These are phyloP conservation scores for Grus americana DNA, from an alignment of 2,113 vertebrate species.

Conservation along the genomic window DNA sequence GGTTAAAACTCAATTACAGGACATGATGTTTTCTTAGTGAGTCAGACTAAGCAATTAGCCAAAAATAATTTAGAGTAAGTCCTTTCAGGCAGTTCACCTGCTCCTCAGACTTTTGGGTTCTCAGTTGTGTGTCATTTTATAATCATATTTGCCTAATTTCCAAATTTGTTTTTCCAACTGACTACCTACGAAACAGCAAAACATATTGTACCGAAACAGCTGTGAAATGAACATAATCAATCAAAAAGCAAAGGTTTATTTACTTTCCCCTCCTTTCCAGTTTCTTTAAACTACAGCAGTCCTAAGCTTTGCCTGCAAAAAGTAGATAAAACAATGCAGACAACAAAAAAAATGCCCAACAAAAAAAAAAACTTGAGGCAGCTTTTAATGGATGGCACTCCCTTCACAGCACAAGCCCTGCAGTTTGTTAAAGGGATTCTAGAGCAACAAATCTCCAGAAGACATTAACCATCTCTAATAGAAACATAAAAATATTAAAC, in stretches of 20 bases:
- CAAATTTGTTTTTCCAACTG: slow-evolving; percentile 19
- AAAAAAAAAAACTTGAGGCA: background rate
- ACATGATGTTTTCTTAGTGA: background rate
- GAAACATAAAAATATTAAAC: background rate
- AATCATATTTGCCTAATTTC: slow-evolving; percentile 27
- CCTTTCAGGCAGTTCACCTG: slow-evolving; percentile 34
- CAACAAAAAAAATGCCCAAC: background rate
- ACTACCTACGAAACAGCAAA: slow-evolving; percentile 27
- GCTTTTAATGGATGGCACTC: background rate
- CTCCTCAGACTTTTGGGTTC: slow-evolving; percentile 5
- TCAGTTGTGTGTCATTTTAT: background rate
- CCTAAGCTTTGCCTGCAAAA: background rate
- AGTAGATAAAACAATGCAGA: background rate
- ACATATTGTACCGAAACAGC: background rate
- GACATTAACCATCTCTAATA: background rate
- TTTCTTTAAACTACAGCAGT: background rate
- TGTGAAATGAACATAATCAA: slow-evolving; percentile 37
- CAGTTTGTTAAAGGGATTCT: background rate
- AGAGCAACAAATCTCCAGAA: background rate
- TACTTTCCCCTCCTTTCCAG: background rate
- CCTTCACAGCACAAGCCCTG: background rate
- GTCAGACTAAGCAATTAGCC: slow-evolving; percentile 21
- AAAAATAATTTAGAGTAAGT: background rate
- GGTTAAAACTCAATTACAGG: background rate
- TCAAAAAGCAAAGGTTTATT: slow-evolving; percentile 22